Base-by-base conservation (phyloP, 2,888 invertebrate species). In the Phlogophora meticulosa region DNA sequence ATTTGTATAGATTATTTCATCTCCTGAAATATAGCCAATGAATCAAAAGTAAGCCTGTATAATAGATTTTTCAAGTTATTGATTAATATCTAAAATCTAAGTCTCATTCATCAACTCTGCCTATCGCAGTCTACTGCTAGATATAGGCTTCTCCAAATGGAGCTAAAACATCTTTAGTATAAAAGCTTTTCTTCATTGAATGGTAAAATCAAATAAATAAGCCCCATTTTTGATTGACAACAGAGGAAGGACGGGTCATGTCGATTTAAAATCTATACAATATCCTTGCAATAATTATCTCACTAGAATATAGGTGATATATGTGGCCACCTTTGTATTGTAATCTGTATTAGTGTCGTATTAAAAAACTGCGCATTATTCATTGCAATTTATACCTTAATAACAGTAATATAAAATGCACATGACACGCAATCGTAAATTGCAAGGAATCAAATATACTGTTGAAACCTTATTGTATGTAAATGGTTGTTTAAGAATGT, bases 291-390 rank as follows among this genome's bases (percentile, higher is more conserved):
- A 58, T 40, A 56, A 28, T 45, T 79, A 66, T 76, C 76, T 76
- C 80, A 79, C 32, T 76, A 76, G 80, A 46, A 42, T n/a, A 65
- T 71, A 76, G 56, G 17, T 57, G 22, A 22, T 53, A 51, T 68
- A 56, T 38, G 7, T 43, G 40, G 61, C 46, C 55, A 53, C 63
- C 71, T 76, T 63, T 51, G 48, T 60, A 52, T 7, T 63, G 24
- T 79, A 55, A 49, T 36, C 52, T 49, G 24, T 53, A 46, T 17
- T 68, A n/a, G 10, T 17, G 11, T 40, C 24, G 20, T n/a, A n/a
- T 43, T 71, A 10, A 11, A 59, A 11, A 7, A 24, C 32, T 10
- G n/a, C 11, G 43, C 15, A 36, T 45, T 11, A 17, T 11, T 28
- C 36, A 45, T 70, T 46, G 38, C 11, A 59, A 59, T 71, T 46